Evolutionary conservation across 2,113 vertebrate species (phyloP), one percentile per base, ranked within the genome.

Genomic region (Rhea americana): DNA sequence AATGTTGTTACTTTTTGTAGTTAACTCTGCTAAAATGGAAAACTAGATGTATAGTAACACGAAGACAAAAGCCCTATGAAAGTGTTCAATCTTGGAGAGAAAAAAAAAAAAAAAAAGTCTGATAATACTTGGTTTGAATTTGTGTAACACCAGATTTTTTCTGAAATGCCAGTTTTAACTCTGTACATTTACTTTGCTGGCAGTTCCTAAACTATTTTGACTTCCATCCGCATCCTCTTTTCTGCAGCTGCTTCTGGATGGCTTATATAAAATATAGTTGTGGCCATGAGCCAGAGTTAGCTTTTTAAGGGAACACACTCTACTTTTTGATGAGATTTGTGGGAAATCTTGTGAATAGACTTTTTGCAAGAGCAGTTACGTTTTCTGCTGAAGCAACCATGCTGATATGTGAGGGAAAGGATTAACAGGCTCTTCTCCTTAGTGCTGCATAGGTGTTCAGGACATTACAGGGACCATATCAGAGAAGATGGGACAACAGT

Each of bases 161-260:
- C 26, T 47, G 15, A 79, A 67, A 43, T 91, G 59, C 7, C 94
- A 59, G 66, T 85, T 95, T 70, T 83, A 63, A 45, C 68, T 91
- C 17, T 58, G 93, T 89, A 39, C 45, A n/a, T 91, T 89, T 85
- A 67, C 47, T 85, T 91, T 93, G 22, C n/a, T 93, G 80, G 37
- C 24, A 89, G 30, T 82, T 94, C 41, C 85, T 78, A 19, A 62
- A 70, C 58, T 93, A 28, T 56, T 79, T 90, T 90, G 41, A 51
- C 79, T 90, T 93, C 71, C 8, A 66, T 70, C 53, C 37, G 53
- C 59, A 85, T 51, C 37, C 14, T 82, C 72, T 93, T 95, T 26
- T 70, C 80, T 91, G 62, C 55, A 93, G 59, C 63, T 76, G 13
- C 82, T 96, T 82, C 59, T 94, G 58, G 43, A 41, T 61, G 55